Conservation (phyloP, 2,113 vertebrate genomes). For the Sclerurus mexicanus region DNA sequence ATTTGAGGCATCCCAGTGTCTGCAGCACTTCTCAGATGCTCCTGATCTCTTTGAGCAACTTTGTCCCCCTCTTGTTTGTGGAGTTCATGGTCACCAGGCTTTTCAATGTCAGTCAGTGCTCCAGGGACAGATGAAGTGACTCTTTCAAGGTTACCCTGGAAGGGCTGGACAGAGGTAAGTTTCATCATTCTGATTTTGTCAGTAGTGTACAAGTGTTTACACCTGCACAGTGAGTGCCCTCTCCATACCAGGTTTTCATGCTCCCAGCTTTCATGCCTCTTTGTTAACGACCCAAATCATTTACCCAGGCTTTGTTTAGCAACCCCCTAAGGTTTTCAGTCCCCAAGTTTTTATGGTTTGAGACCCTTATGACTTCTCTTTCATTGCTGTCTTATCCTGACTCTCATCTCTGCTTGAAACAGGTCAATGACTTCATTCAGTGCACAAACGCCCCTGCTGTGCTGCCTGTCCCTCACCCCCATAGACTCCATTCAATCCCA, state of each 20-base stretch:
- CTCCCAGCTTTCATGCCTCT: not conserved
- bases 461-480: not conserved
- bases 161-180: not conserved
- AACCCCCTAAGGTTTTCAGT: not conserved
- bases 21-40: not conserved
- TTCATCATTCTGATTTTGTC: not conserved
- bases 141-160: not conserved
- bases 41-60: not conserved
- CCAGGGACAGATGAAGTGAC: not conserved
- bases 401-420: not conserved
- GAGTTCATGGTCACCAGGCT: not conserved
- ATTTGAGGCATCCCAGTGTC: not conserved
- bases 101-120: not conserved
- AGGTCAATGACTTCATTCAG: not conserved
- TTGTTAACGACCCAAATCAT: not conserved
- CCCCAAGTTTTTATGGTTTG: not conserved
- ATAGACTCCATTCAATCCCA: not conserved
- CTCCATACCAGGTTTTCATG: not conserved
- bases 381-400: not conserved
- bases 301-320: not conserved
- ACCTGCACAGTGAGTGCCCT: not conserved
- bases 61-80: not conserved
- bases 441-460: not conserved
- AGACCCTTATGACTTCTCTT: not conserved
- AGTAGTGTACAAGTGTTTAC: not conserved